These are phyloP conservation scores for Rattus rattus DNA, from an alignment of 2,113 vertebrate genomes.

Conservation along the genomic window DNA sequence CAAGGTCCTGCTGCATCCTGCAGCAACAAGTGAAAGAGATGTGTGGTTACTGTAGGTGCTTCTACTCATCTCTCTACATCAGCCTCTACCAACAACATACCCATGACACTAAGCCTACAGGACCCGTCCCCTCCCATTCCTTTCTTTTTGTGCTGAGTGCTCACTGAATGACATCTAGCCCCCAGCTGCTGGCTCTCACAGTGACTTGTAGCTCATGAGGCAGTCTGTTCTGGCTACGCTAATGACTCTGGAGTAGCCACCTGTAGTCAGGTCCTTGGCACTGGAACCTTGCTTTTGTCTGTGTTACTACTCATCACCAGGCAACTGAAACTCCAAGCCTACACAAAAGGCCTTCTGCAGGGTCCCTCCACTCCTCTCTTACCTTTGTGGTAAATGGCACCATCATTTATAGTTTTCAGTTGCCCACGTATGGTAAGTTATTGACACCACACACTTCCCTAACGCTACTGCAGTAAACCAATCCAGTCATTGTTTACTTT, in stretches of 20 bases:
- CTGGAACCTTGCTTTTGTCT: neutral
- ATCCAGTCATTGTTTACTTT: neutral
- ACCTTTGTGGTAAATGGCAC: neutral
- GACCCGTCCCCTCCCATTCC: neutral
- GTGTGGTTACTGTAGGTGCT: neutral
- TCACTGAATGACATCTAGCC: neutral
- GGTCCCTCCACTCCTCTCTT: neutral
- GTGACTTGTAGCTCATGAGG: neutral
- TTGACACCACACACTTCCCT: neutral
- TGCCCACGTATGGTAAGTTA: neutral
- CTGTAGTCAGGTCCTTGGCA: neutral
- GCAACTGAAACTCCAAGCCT: constrained; percentile 29
- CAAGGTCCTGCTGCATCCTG: neutral
- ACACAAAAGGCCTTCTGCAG: neutral
- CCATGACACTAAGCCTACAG: neutral
- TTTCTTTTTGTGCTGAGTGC: neutral
- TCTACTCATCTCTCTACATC: neutral
- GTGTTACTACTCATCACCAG: neutral
- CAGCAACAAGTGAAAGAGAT: neutral
- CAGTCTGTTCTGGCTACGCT: neutral
- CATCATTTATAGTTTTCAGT: neutral
- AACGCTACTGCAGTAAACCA: constrained; percentile 8
- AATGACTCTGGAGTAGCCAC: constrained; percentile 20
- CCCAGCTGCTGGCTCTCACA: neutral
- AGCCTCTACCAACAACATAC: neutral